phyloP scores from a whole-genome alignment of 2,797 vertebrate species.

The Alectoris magna region DNA sequence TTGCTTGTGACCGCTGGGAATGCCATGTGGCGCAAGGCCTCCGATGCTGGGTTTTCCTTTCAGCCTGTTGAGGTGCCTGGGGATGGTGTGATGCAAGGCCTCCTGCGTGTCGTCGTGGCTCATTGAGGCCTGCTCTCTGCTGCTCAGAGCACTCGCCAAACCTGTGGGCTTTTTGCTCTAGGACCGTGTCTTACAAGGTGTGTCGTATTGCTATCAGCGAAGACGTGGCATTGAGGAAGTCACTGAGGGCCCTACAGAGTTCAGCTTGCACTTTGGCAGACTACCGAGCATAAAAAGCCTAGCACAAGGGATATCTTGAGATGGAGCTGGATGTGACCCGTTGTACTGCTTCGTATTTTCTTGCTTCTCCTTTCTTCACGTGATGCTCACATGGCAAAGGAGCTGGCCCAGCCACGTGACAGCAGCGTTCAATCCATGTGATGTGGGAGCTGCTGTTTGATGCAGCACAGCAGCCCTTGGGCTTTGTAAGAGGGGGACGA shows the following conservation, averaged over 20 bases:
- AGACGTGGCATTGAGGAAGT: not conserved
- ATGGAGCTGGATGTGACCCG: not conserved
- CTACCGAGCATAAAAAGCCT: not conserved
- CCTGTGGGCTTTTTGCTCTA: not conserved
- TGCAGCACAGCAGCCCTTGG: not conserved
- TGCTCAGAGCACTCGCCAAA: not conserved
- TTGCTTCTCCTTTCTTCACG: not conserved
- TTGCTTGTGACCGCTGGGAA: not conserved
- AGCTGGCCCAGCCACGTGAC: not conserved
- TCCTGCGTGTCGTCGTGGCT: not conserved
- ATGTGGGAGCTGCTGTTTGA: not conserved
- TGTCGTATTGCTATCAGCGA: rapidly evolving
- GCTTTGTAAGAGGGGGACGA: not conserved
- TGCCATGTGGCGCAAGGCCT: not conserved
- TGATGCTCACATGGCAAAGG: not conserved
- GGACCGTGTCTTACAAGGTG: not conserved
- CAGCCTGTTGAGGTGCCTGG: not conserved
- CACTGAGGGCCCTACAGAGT: not conserved
- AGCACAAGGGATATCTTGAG: not conserved
- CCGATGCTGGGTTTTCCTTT: not conserved
- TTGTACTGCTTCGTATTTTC: rapidly evolving
- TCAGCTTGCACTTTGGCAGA: not conserved
- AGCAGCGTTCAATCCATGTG: rapidly evolving
- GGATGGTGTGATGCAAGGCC: not conserved
- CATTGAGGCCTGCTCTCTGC: not conserved